Evolutionary conservation across 2,888 invertebrate species (phyloP), one percentile per base, ranked within the genome.

Genomic region (Cosmia trapezina): DNA sequence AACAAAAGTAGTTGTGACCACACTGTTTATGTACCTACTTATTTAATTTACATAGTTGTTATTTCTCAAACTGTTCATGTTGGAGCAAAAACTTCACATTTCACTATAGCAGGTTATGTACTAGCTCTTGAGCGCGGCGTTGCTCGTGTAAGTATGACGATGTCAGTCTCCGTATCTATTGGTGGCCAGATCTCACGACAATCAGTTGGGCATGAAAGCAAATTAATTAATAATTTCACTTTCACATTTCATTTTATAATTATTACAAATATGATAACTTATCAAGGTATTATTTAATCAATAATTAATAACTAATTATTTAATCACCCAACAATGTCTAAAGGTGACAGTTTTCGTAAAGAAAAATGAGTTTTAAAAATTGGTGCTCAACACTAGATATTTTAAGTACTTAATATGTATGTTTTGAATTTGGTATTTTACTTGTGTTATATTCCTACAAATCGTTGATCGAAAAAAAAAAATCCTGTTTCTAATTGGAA

Each of bases 1-100:
- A 41, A 47, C 61, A 61, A 9, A 45, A 71, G 0, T 49, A 41
- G 33, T 71, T 51, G 43, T 51, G 17, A 72, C 61, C 37, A 53
- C 28, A 61, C 9, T 54, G 60, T 71, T 51, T 41, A 45, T 37
- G 12, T 54, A 28, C 7, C 6, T 43, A 45, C 5, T 17, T 22
- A 54, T 8, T 5, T 28, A 2, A 37, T 28, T 17, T 66, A 54
- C 45, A 22, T 45, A 37, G 3, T 14, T 2, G 51, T n/a, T 51
- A 14, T 19, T 70, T 45, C 17, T 14, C 54, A 70, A 54, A 70
- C 22, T 33, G 22, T 43, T 43, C 19, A 17, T 14, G 11, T 33
- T 56, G 19, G 3, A 43, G 22, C 22, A 43, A 17, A 17, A 22
- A 60, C 22, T 17, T 61, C 17, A 22, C 4, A 60, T 43, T 60